Conservation (phyloP, 2,797 vertebrate species). For the Catostomus latipinnis region DNA sequence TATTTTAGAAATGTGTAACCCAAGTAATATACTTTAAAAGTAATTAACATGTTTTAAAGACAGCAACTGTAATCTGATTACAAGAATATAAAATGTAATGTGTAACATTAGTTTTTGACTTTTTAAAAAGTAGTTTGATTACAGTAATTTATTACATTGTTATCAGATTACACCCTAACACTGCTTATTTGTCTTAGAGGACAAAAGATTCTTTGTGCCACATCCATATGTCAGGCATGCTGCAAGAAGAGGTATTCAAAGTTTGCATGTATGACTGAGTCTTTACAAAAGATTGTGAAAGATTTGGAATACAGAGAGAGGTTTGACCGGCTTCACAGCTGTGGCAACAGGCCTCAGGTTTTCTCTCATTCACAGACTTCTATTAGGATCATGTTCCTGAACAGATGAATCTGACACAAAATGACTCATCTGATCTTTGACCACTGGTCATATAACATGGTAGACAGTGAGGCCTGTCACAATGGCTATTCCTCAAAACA, state of each 20-base stretch:
- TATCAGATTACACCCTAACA: background rate
- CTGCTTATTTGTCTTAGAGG: background rate
- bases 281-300: background rate
- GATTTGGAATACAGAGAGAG: background rate
- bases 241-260: background rate
- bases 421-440: constrained; percentile 2
- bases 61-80: too few species aligned
- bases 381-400: background rate
- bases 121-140: too few species aligned
- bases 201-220: constrained; percentile 9
- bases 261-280: background rate
- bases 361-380: background rate
- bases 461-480: constrained; percentile 11
- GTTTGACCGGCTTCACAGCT: background rate
- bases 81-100: too few species aligned
- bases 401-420: background rate
- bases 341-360: background rate
- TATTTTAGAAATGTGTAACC: too few species aligned
- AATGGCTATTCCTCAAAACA: background rate
- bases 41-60: too few species aligned
- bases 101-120: too few species aligned
- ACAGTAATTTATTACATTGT: too few species aligned
- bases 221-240: background rate
- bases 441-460: background rate
- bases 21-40: too few species aligned